These are phyloP conservation scores for Halichoeres trimaculatus DNA, from an alignment of 2,113 vertebrate species.

Conservation along the genomic window DNA sequence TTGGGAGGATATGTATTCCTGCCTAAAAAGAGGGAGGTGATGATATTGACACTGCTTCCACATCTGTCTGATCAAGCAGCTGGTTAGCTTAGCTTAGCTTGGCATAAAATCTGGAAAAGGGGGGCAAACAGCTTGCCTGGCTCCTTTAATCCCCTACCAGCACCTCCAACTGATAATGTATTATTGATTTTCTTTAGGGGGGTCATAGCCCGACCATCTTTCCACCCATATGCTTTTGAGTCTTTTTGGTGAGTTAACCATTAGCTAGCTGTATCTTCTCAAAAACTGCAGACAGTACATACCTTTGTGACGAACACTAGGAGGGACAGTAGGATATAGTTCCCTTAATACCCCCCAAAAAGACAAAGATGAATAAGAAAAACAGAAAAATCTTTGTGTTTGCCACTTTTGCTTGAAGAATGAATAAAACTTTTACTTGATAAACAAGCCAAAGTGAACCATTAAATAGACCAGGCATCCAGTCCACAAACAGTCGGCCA, in stretches of 20 bases:
- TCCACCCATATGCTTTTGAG: background rate
- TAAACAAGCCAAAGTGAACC: constrained; percentile 5
- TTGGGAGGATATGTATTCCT: too few species aligned
- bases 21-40: too few species aligned
- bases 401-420: background rate
- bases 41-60: background rate
- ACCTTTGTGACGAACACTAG: background rate
- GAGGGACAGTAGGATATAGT: background rate
- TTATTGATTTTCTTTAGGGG: background rate
- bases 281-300: background rate
- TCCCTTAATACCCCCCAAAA: background rate
- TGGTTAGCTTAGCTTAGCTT: background rate
- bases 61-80: background rate
- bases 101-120: background rate
- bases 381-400: background rate
- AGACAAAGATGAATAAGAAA: background rate
- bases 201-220: background rate
- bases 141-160: background rate
- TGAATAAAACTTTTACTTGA: constrained; percentile 3
- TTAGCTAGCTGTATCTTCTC: background rate
- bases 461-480: background rate
- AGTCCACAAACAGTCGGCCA: constrained; percentile 14
- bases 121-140: background rate
- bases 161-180: background rate
- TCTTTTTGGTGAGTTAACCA: background rate